phyloP scores from a whole-genome alignment of 2,113 vertebrate species.

The Zootoca vivipara region DNA sequence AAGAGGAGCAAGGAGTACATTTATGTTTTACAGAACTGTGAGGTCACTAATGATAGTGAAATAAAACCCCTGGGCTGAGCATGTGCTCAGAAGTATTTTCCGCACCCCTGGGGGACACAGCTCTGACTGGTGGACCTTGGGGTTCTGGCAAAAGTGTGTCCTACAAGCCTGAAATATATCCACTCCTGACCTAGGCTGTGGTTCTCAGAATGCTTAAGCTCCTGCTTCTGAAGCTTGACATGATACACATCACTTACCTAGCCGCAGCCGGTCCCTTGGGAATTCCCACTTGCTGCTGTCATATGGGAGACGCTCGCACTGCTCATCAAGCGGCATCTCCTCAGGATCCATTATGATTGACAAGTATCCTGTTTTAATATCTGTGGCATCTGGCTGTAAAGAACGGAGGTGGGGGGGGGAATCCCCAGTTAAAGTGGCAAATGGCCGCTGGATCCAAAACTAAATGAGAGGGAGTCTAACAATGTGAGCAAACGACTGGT shows the following conservation, averaged over 20 bases:
- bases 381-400: slow-evolving; percentile 77
- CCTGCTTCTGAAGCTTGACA: neutral
- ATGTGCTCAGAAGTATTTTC: too few relatives aligned
- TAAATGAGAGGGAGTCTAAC: neutral
- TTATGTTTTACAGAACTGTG: neutral
- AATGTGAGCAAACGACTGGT: neutral
- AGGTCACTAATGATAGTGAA: too few relatives aligned
- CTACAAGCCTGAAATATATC: too few relatives aligned
- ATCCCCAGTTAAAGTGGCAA: neutral
- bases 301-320: slow-evolving; percentile 90
- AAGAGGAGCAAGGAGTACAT: neutral
- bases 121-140: too few relatives aligned
- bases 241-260: slow-evolving; percentile 71
- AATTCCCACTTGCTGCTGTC: slow-evolving; percentile 96
- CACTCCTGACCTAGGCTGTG: neutral
- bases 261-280: slow-evolving; percentile 86
- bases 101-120: neutral
- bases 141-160: too few relatives aligned
- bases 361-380: slow-evolving; percentile 90
- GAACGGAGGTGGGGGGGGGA: neutral
- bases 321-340: slow-evolving; percentile 90
- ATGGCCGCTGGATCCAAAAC: neutral
- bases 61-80: too few relatives aligned
- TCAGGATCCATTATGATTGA: slow-evolving; percentile 96
- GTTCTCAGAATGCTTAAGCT: neutral